Base-by-base conservation (phyloP, 1,140 invertebrate species). In the Panulirus ornatus region DNA sequence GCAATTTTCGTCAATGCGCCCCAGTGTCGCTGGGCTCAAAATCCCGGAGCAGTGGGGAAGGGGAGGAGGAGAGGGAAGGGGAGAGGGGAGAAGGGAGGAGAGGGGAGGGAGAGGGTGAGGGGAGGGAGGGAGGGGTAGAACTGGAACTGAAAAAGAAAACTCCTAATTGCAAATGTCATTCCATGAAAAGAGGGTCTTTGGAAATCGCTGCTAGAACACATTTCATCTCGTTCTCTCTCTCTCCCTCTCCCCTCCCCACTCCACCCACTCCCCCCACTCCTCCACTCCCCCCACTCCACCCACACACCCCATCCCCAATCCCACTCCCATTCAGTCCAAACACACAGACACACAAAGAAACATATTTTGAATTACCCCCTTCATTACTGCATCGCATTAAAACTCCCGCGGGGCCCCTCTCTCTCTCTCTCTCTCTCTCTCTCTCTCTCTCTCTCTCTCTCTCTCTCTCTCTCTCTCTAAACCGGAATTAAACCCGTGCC, bases 91-190 rank as follows among this genome's bases (percentile, higher is more conserved):
- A 22, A 16, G 82, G 38, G 82, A 42, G 30, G 76, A 78, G 73
- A 22, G 78, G 66, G 58, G 70, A 88, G 54, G 76, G 63, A 79
- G 63, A 34, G 42, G 44, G 36, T 47, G 78, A 27, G 51, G 44
- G 36, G 78, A 81, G 78, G 22, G 9, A 44, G 58, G 70, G 82
- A 40, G 30, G 76, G 58, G 73, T 66, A n/a, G n/a, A n/a, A n/a
- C n/a, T n/a, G n/a, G n/a, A n/a, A n/a, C n/a, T n/a, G 81, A 88
- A 88, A 85, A 89, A 79, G 79, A 82, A 82, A 73, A 51, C 87
- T 89, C 73, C 78, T 89, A 89, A 89, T 89, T 89, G 87, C 87
- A 82, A 89, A 82, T 82, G 87, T 82, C 87, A 89, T 83, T 89
- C 44, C 70, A 76, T 85, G 84, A 85, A 85, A 85, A 70, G n/a